Evolutionary conservation across 2,888 invertebrate genomes (phyloP).

Genomic region (Hypercompe scribonia): DNA sequence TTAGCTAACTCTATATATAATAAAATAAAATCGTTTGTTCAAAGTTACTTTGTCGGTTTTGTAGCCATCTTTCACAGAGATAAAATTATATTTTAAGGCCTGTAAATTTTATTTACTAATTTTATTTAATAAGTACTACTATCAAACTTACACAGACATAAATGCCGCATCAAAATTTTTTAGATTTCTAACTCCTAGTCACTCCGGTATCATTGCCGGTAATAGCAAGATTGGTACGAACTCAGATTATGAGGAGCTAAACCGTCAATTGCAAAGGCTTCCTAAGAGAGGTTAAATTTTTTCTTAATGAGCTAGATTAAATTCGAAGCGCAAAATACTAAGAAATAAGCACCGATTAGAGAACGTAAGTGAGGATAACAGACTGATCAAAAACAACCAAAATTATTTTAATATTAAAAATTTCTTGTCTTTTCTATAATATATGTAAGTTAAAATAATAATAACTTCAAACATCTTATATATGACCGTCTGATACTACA

Average conservation of each 20-base stretch:
- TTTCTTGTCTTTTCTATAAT: too few species aligned
- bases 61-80: too few species aligned
- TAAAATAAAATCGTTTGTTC: too few species aligned
- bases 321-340: neutral
- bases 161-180: neutral
- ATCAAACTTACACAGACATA: too few species aligned
- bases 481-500: too few species aligned
- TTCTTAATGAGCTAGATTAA: neutral
- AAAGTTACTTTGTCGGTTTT: too few species aligned
- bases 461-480: too few species aligned
- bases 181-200: constrained; percentile 5
- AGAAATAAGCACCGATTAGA: neutral
- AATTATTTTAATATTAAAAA: too few species aligned
- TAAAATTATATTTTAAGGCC: too few species aligned
- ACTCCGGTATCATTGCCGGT: constrained; percentile 11
- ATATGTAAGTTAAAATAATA: neutral
- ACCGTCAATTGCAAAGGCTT: neutral
- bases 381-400: neutral
- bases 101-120: too few species aligned
- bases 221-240: constrained; percentile 23
- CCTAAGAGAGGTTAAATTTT: neutral
- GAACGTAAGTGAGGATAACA: neutral
- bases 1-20: too few species aligned
- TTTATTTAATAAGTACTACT: too few species aligned
- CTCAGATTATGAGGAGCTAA: constrained; percentile 19